Evolutionary conservation across 2,113 vertebrate genomes (phyloP), one percentile per base, ranked within the genome.

Genomic region (Ophthalmolycus amberensis): DNA sequence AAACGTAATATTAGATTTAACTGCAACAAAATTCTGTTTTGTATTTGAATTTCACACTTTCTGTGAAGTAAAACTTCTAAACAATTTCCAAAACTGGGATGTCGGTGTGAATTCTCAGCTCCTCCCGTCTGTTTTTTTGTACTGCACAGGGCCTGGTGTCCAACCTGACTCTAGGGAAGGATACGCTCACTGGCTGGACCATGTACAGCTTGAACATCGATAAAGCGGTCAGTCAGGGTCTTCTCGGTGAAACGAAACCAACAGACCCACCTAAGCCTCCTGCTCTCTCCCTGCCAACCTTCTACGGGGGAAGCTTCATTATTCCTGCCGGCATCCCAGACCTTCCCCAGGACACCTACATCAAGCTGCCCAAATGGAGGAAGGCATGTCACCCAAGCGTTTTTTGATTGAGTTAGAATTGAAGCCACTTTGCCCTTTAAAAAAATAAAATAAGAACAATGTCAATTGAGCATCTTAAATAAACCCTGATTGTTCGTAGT

Each of bases 321-420:
- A 96, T 99, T 92, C 97, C 97, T 37, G 92, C 71, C 4, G 96
- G 94, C 52, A 97, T 99, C 85, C 96, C 97, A 40, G 96, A 97
- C 77, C 94, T 98, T 46, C 98, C 98, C 0, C 97, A 97, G 86
- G 98, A 99, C 91, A 97, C 98, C n/a, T 99, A 96, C 77, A 91
- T 99, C 74, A 91, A 88, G 54, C 96, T 99, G 84, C 94, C 97
- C 34, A 92, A 91, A 15, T 99, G 98, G 98, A 96, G 93, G 71
- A 99, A 99, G 97, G 98, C 95, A 95, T 0, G 88, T 83, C 6
- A 63, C 27, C 3, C 6, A 40, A 2, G 9, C n/a, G 0, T 65
- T 7, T 65, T n/a, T 15, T 15, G 10, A 60, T 63, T 66, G 22
- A 60, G 9, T 72, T 29, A 32, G 8, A 71, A 25, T 9, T 67